Evolutionary conservation across 2,113 vertebrate species (phyloP), one percentile per base, ranked within the genome.

Genomic region (Solea senegalensis): DNA sequence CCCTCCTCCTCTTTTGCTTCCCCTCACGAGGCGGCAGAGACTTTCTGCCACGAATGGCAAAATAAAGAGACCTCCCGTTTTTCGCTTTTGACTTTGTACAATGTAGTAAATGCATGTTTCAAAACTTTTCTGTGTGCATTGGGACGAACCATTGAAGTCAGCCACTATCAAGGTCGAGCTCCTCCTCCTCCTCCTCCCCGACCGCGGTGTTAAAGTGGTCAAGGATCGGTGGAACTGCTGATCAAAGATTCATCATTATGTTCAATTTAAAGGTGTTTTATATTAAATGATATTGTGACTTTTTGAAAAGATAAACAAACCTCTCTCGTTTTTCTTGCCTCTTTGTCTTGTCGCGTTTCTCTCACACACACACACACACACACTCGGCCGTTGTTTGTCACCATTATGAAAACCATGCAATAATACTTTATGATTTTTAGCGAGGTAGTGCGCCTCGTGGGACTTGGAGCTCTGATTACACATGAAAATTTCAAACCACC

Each of bases 201-300:
- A 76, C 84, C 10, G 76, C 87, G 46, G 88, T 28, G 78, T 80
- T 83, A 69, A 64, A 28, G 61, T 60, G 76, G 81, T 76, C 57
- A 65, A 63, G 82, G 85, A 86, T 81, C 83, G 87, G 71, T 70
- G 74, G 84, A 82, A 66, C 69, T 71, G 82, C 85, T 69, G 77
- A 79, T 81, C 65, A 26, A 59, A 70, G 84, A 91, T 87, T 86
- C 87, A 89, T 88, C 85, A 81, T 79, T 74, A 86, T 89, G 84
- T 88, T 90, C 75, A 83, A 86, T 86, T 83, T 90, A 91, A 93
- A 93, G 82, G 82, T 91, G 91, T 94, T 94, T 94, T 94, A 94
- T 93, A 94, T 93, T 92, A 94, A 94, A 94, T 91, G 84, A 92
- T 91, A 92, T 93, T 90, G 92, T 93, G 91, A 93, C 87, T 93